Base-by-base conservation (phyloP, 2,113 vertebrate species). In the Phylloscopus trochiloides region DNA sequence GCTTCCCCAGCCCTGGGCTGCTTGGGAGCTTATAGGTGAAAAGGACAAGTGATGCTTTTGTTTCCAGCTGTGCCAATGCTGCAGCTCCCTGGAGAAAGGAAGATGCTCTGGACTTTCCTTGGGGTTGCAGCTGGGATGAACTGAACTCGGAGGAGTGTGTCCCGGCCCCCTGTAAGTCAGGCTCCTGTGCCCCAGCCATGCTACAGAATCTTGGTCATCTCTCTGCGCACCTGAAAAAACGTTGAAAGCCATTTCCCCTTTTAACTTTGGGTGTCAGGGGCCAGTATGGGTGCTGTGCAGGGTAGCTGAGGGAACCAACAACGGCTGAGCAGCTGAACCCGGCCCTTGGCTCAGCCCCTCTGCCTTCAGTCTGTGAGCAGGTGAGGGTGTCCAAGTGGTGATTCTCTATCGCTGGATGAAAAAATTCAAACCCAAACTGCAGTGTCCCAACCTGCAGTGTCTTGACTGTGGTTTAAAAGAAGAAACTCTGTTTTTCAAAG, bases 231-330 rank as follows among this genome's bases (percentile, higher is more conserved):
- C 31, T 74, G 55, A 61, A 67, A 67, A 61, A 55, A 29, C 18
- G 0, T 25, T 17, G 12, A 62, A 76, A 50, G 34, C 34, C 10
- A 4, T 63, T 90, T 71, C 14, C 12, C 9, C 26, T 71, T 58
- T 43, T 8, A 13, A 5, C 8, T 38, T 36, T n/a, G n/a, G 29
- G 45, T 48, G 54, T 31, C 0, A 0, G 7, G n/a, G 21, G 8
- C 10, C 12, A 14, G 1, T 17, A 38, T 45, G 34, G 8, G 36
- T 0, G 2, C 22, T 29, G 25, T 12, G 12, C 1, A 1, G 7
- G 22, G 8, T 26, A 29, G 34, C 34, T 54, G 57, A 36, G 7
- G 34, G 26, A 14, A 19, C 19, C 45, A 26, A 7, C 6, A 42
- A 3, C 14, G 28, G n/a, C 29, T 58, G 47, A 29, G 65, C 55